A percentile compares a stretch with the other conserved stretches of the same genome.
phyloP scores from a whole-genome alignment of 2,113 vertebrate species.

The Proterorhinus semilunaris region DNA sequence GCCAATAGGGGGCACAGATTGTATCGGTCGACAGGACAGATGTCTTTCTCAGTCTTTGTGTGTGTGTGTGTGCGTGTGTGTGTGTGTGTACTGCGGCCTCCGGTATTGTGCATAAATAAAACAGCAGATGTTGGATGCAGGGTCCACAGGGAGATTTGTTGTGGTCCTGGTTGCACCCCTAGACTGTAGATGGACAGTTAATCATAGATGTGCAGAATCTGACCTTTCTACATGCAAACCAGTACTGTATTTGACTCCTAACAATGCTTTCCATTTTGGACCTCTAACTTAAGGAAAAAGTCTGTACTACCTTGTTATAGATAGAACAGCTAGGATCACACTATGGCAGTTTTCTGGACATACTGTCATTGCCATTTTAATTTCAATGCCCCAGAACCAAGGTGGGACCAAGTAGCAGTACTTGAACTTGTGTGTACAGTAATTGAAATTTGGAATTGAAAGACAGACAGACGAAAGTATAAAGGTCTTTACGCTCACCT shows the following conservation, averaged over 20 bases:
- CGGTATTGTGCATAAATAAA: conserved; percentile 32
- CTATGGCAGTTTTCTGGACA: too few relatives aligned
- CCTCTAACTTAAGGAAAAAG: too few relatives aligned
- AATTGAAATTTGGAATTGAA: too few relatives aligned
- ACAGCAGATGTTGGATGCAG: conserved; percentile 35
- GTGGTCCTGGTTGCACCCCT: neutral
- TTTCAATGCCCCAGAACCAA: too few relatives aligned
- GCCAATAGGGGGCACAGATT: conserved; percentile 37
- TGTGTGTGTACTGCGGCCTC: conserved; percentile 24
- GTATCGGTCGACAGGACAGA: conserved; percentile 37
- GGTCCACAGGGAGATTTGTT: neutral
- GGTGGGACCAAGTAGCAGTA: too few relatives aligned
- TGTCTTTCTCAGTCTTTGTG: conserved; percentile 24
- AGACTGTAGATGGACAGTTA: neutral
- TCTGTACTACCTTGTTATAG: too few relatives aligned
- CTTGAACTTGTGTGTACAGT: too few relatives aligned
- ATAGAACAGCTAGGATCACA: too few relatives aligned
- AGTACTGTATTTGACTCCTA: too few relatives aligned
- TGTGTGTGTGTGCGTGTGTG: neutral
- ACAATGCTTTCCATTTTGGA: too few relatives aligned
- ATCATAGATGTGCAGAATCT: neutral
- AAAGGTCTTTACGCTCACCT: conserved; percentile 74
- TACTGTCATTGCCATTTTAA: too few relatives aligned
- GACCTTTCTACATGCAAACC: neutral
- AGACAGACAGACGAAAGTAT: neutral